Conservation (phyloP, 2,113 vertebrate species). For the Neogale vison region DNA sequence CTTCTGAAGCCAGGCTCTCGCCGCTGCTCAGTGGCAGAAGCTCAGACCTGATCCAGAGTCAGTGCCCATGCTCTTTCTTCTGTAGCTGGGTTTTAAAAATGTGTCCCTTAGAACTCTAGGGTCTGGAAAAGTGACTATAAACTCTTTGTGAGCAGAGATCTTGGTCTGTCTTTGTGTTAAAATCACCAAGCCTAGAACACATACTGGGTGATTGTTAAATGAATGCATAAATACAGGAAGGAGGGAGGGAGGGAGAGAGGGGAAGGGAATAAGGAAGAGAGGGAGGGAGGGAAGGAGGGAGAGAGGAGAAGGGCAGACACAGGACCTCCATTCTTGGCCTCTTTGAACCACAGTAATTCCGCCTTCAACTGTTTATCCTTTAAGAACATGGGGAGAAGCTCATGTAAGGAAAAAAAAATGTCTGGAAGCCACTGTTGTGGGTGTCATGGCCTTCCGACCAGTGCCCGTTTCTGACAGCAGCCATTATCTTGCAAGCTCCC, state of each 20-base stretch:
- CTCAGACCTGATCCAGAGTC: background rate
- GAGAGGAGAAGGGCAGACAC: no score
- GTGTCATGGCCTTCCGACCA: background rate
- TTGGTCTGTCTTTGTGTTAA: background rate
- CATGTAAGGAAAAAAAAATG: background rate
- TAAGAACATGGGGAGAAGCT: background rate
- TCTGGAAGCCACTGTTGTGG: background rate
- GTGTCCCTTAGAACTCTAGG: background rate
- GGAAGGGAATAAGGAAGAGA: background rate
- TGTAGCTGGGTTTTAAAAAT: background rate
- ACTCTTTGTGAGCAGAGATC: background rate
- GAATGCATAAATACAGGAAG: background rate
- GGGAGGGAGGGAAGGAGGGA: no score
- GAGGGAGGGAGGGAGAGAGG: background rate
- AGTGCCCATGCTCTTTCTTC: background rate
- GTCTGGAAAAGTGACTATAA: background rate
- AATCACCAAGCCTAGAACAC: background rate
- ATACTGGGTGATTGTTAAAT: background rate
- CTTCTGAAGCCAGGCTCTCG: background rate
- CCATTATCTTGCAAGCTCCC: background rate
- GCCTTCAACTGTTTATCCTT: background rate
- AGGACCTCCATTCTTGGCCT: background rate
- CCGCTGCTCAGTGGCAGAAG: background rate
- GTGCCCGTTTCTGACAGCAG: background rate
- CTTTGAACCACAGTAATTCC: background rate